Evolutionary conservation across 2,113 vertebrate species (phyloP), one percentile per base, ranked within the genome.

Genomic region (Hypanus sabinus): DNA sequence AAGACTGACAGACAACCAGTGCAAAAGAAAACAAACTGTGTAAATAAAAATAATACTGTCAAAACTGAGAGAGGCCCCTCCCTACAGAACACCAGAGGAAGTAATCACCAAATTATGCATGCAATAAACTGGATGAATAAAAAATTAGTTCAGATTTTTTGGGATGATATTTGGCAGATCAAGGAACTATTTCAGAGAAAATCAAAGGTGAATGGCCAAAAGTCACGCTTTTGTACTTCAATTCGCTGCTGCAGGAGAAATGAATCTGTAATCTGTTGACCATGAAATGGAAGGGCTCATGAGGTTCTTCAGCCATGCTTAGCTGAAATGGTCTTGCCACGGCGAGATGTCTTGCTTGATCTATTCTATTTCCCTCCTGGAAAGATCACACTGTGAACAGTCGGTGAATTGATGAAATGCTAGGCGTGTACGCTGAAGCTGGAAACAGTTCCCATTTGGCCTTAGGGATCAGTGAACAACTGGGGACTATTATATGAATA

Each of bases 311-410:
- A 65, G 85, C 85, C 1, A 30, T 65, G 30, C 80, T 83, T 27
- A 57, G 80, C 80, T 57, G 22, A 65, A 88, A 88, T n/a, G 30
- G 57, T 60, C 57, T n/a, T 65, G 60, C 14, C 16, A 57, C 62
- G 85, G 30, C 12, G 10, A 88, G 85, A 88, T 12, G 57, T 88
- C 20, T 62, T n/a, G 24, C 57, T 62, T n/a, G 57, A n/a, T 30
- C 27, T 87, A 27, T 87, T 83, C 46, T 83, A 57, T 83, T 83
- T 57, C 38, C 38, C 22, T 83, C 14, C 76, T 79, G 10, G n/a
- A 79, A 36, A 79, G 76, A 79, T 79, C 76, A 79, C 76, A 11
- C 57, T 60, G 83, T 87, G 83, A 87, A n/a, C 24, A 62, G 83
- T 30, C 57, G 18, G 83, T 5, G 55, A 87, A 30, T 62, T 30